These are phyloP conservation scores for Metellina segmentata DNA, from an alignment of 2,888 invertebrate species.

Conservation along the genomic window DNA sequence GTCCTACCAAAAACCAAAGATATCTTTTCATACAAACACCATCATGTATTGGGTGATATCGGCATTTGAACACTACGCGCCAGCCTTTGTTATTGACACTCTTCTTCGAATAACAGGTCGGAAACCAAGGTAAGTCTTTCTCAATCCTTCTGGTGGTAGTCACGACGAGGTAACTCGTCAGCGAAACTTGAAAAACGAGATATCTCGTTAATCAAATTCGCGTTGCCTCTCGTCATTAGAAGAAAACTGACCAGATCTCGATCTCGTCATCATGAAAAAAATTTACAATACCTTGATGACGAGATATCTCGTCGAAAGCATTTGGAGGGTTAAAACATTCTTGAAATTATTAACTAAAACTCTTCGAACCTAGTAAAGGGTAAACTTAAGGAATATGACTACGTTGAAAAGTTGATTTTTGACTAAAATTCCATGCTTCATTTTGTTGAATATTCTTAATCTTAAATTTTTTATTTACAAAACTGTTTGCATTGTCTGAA, in stretches of 20 bases:
- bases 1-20: conserved; percentile 54
- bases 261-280: no score
- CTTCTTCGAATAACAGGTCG: conserved; percentile 30
- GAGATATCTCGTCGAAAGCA: no score
- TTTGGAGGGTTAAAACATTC: no score
- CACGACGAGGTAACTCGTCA: no score
- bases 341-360: background rate
- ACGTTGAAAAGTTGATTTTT: background rate
- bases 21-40: conserved; percentile 39
- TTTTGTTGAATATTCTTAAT: background rate
- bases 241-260: no score
- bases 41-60: conserved; percentile 26
- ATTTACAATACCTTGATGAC: no score
- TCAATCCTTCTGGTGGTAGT: no score
- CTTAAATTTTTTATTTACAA: background rate
- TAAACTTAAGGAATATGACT: background rate
- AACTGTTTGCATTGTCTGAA: no score
- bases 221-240: no score
- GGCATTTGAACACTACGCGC: conserved; percentile 58
- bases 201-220: no score
- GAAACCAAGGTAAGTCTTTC: conserved; percentile 54
- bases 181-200: no score
- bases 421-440: background rate
- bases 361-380: no score
- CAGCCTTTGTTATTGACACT: conserved; percentile 56